Base-by-base conservation (phyloP, 1,140 invertebrate genomes). In the Eubasilissa regina region DNA sequence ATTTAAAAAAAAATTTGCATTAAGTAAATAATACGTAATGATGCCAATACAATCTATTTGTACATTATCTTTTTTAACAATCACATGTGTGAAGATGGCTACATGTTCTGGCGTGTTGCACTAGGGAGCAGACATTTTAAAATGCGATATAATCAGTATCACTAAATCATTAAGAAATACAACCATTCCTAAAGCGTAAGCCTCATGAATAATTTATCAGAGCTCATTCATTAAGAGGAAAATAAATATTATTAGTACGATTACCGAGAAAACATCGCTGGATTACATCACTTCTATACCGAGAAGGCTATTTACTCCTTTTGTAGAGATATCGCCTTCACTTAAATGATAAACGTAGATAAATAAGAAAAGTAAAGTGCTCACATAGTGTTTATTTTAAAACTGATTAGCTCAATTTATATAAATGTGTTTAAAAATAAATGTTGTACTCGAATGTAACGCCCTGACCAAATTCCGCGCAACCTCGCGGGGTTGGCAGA, bases 171-270 rank as follows among this genome's bases (percentile, higher is more conserved):
- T 58, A 10, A 56, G n/a, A 15, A 17, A 19, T 10, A 58, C 12
- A 19, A 58, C 21, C 21, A 58, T 58, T 58, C 55, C 21, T 15
- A 58, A 58, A 58, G 55, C 15, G 15, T 56, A 17, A 11, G 17
- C 17, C 9, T 21, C 6, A 58, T 19, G 15, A 58, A 58, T 21
- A 56, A 58, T 58, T 9, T 8, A 58, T 8, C n/a, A 21, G 10
- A 7, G 55, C 7, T 19, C 53, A 56, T 56, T 56, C 53, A 58
- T 58, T 58, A 58, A 19, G 55, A 58, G 17, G 9, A 58, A 58
- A 58, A 58, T 58, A 58, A 21, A 58, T 35, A 35, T 35, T 35
- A 35, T 8, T 58, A 17, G 17, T 58, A 21, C 17, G 3, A 58
- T 58, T 58, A 58, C 55, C 55, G 17, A 58, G 55, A 58, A 58